Percentiles rank a stretch among this genome's conserved stretches.
phyloP scores from a whole-genome alignment of 2,113 vertebrate species.

The Gnathonemus longibarbis region DNA sequence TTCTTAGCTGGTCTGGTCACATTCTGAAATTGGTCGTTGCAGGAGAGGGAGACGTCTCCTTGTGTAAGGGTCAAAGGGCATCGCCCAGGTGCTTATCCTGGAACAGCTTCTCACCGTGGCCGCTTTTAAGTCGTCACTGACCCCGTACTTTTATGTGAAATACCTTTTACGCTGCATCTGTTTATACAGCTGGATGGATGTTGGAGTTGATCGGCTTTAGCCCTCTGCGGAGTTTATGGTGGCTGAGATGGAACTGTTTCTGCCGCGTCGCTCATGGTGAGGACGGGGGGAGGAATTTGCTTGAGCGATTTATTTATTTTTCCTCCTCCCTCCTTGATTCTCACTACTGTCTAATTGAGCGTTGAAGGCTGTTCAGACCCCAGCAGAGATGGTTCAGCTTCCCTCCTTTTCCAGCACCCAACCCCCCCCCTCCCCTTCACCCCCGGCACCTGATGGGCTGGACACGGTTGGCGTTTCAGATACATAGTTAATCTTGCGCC shows the following conservation, averaged over 20 bases:
- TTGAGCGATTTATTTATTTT: neutral
- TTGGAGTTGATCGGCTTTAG: neutral
- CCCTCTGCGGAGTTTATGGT: neutral
- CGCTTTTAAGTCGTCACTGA: neutral
- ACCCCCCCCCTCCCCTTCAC: neutral
- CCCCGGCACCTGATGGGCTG: neutral
- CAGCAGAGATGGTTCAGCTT: neutral
- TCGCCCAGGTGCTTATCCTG: neutral
- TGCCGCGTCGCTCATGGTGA: neutral
- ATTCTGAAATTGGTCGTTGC: neutral
- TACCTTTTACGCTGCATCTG: neutral
- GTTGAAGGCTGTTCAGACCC: neutral
- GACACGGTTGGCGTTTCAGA: neutral
- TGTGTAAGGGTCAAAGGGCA: neutral
- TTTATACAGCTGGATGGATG: neutral
- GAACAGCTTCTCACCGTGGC: neutral
- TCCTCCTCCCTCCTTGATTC: neutral
- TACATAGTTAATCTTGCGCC: neutral
- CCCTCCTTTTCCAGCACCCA: neutral
- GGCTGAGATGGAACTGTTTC: neutral
- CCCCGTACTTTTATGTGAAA: neutral
- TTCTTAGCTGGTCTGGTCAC: neutral
- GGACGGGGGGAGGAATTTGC: neutral
- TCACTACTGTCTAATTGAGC: neutral
- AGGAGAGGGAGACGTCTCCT: neutral